phyloP scores from a whole-genome alignment of 2,797 vertebrate species.

The Coracias cyanogaster region DNA sequence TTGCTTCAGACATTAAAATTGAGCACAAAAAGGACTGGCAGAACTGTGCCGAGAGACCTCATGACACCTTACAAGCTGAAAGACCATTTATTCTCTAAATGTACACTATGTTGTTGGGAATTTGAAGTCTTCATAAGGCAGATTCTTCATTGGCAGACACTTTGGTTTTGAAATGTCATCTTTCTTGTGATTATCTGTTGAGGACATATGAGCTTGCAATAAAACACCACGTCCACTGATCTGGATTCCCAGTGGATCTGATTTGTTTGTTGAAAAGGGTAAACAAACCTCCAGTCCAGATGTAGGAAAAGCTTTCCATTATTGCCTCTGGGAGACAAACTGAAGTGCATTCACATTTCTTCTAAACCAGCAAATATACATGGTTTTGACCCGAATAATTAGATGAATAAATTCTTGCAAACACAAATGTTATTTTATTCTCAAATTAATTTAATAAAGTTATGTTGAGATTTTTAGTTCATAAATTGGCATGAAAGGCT shows the following conservation, averaged over 20 bases:
- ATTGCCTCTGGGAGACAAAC: background rate
- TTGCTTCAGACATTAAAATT: background rate
- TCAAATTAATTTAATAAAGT: constrained; percentile 1
- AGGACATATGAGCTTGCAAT: background rate
- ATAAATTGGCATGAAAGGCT: background rate
- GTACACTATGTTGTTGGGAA: background rate
- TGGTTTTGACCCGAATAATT: background rate
- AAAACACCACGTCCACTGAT: background rate
- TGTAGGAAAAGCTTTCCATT: background rate
- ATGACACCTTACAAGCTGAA: background rate
- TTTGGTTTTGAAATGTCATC: constrained; percentile 17
- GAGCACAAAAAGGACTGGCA: background rate
- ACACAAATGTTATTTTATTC: background rate
- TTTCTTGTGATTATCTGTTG: constrained; percentile 28
- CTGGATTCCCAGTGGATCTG: background rate
- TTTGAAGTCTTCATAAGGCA: background rate
- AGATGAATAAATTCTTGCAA: background rate
- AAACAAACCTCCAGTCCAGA: background rate
- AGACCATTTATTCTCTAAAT: background rate
- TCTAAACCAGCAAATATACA: background rate
- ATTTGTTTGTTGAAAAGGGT: constrained; percentile 9
- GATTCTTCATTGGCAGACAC: background rate
- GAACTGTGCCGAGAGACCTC: background rate
- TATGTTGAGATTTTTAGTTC: background rate
- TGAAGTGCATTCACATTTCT: background rate